Evolutionary conservation across 2,113 vertebrate genomes (phyloP).

Genomic region (Tragelaphus strepsiceros): DNA sequence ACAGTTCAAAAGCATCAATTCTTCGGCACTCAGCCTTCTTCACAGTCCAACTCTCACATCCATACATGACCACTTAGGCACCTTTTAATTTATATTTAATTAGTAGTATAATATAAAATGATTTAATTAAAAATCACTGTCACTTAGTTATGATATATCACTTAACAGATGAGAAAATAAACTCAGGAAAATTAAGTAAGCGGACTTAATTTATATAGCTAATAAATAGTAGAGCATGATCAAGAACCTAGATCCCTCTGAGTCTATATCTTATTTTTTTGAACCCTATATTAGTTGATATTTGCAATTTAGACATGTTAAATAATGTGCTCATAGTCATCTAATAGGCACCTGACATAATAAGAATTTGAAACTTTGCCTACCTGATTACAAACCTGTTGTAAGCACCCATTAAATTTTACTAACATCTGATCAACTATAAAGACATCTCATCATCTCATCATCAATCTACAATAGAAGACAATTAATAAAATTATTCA

Average conservation of each 20-base stretch:
- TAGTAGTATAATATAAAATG: neutral
- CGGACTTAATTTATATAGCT: neutral
- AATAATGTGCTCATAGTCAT: neutral
- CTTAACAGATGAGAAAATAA: neutral
- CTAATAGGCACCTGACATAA: neutral
- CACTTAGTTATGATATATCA: neutral
- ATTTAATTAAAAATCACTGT: neutral
- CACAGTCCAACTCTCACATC: too few relatives aligned
- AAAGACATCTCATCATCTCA: neutral
- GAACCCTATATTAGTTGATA: neutral
- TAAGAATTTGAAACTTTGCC: neutral
- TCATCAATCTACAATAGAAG: neutral
- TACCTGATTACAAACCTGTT: neutral
- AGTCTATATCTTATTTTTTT: neutral
- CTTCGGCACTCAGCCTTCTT: too few relatives aligned
- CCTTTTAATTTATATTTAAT: neutral
- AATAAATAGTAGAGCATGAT: neutral
- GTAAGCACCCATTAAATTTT: neutral
- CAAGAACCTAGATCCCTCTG: neutral
- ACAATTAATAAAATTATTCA: conserved; percentile 29
- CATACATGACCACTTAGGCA: neutral
- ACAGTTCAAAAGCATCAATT: too few relatives aligned
- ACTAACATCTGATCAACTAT: neutral
- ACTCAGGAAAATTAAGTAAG: neutral
- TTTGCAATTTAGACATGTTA: neutral